Evolutionary conservation across 2,113 vertebrate genomes (phyloP).

Genomic region (Mionectes macconnelli): DNA sequence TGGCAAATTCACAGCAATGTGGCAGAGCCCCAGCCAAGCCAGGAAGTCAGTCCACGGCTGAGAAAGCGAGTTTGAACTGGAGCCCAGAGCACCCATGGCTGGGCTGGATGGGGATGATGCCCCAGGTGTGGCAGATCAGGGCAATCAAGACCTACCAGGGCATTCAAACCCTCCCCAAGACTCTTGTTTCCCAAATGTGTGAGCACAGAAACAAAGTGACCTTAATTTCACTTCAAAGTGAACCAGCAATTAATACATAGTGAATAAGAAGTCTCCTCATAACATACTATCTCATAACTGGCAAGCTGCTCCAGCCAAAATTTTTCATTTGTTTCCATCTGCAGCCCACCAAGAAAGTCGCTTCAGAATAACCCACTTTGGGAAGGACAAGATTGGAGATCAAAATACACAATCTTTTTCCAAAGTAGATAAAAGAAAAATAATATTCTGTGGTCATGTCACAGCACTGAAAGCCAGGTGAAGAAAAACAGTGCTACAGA

Average conservation of each 20-base stretch:
- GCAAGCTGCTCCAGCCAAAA: neutral
- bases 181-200: neutral
- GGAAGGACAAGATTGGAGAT: neutral
- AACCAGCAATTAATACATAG: neutral
- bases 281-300: fast-evolving
- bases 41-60: fast-evolving
- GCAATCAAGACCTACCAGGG: fast-evolving
- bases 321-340: neutral
- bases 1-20: fast-evolving
- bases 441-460: neutral
- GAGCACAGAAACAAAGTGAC: neutral
- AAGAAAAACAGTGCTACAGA: neutral
- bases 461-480: neutral
- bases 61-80: neutral
- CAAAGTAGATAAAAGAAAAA: slow-evolving; percentile 23
- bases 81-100: fast-evolving
- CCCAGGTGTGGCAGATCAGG: neutral
- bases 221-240: neutral
- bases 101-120: fast-evolving
- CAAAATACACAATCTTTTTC: neutral
- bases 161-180: neutral
- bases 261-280: neutral
- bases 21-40: fast-evolving
- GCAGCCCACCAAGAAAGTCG: neutral
- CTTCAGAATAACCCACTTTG: neutral